Evolutionary conservation across 2,113 vertebrate genomes (phyloP), one percentile per base, ranked within the genome.

Genomic region (Leptosomus discolor): DNA sequence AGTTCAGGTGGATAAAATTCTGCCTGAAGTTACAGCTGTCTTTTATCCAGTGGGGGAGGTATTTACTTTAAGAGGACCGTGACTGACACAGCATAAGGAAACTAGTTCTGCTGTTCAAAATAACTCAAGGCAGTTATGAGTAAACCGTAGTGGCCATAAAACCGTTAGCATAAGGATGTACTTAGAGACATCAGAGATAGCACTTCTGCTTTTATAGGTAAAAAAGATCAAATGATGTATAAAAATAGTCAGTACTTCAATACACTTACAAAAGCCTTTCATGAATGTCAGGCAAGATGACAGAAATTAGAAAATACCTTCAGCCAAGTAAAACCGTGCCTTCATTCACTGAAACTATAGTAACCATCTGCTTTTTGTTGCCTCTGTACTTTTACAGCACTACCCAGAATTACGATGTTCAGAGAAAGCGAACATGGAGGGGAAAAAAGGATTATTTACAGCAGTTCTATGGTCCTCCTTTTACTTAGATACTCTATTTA

Each of bases 351-450:
- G 79, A 26, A 96, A 37, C 85, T 86, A 84, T 24, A 96, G 95
- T 46, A 94, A 92, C 91, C 95, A 96, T 91, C 95, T 96, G 95
- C 93, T 95, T 92, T 87, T 45, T 75, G 83, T 64, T 93, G 92
- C 68, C 78, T 87, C 93, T 63, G 29, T n/a, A 48, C 77, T 75
- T 79, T 61, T 39, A 85, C 70, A 88, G 46, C 12, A 27, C n/a
- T 39, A 50, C 34, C 74, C 94, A 94, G 74, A 90, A 81, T 68
- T 50, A 69, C 26, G 2, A 36, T 6, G 69, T 53, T 88, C 81
- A 82, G 68, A 88, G 70, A 95, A 94, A 93, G 90, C 41, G 74
- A 96, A 75, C 51, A 4, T 1, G 5, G 71, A 37, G 7, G 3
- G n/a, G 27, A 4, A 20, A 32, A 63, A 74, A 43, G 29, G 45